Base-by-base conservation (phyloP, 1,140 invertebrate genomes). In the Zaprionus ornatus region DNA sequence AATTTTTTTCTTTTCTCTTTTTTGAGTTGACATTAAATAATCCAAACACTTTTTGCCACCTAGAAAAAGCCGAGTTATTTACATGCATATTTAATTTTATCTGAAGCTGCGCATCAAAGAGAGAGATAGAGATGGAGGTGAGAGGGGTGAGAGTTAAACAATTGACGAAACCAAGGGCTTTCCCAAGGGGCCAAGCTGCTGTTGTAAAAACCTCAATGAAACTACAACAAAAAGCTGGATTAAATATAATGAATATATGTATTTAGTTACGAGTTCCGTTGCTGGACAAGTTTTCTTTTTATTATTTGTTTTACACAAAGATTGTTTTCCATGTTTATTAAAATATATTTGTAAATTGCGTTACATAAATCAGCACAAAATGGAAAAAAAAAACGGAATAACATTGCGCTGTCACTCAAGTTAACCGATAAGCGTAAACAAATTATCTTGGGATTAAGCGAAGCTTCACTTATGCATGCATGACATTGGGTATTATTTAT, bases 241-340 rank as follows among this genome's bases (percentile, higher is more conserved):
- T 48, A 17, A 4, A 50, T 12, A 50, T 50, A 50, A 50, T 50
- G 45, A 50, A 50, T 40, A 32, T 32, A 32, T 32, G 29, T 32
- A 32, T 32, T 10, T 32, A 32, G 29, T 32, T 32, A 10, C 9
- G 9, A 32, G 9, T 32, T 32, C 29, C 29, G 29, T 32, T 32
- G 9, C 9, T 29, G 27, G 9, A 29, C 9, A 48, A 19, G n/a
- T 17, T 13, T 40, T n/a, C 3, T 0, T 5, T 17, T 17, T 17
- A 5, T 45, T n/a, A 9, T n/a, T 15, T 40, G 37, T 13, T 0
- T 6, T n/a, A 32, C 10, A 32, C 29, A 48, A 21, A 50, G 45
- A 50, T 50, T 50, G 45, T 23, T 50, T 50, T 48, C 45, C 45
- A 48, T 50, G 19, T 50, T 50, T 23, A 50, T 50, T 19, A 23